A percentile compares a stretch with the other conserved stretches of the same genome.
Conservation (phyloP, 2,888 invertebrate genomes). For the Galeopsomyia nigrocyanea region DNA sequence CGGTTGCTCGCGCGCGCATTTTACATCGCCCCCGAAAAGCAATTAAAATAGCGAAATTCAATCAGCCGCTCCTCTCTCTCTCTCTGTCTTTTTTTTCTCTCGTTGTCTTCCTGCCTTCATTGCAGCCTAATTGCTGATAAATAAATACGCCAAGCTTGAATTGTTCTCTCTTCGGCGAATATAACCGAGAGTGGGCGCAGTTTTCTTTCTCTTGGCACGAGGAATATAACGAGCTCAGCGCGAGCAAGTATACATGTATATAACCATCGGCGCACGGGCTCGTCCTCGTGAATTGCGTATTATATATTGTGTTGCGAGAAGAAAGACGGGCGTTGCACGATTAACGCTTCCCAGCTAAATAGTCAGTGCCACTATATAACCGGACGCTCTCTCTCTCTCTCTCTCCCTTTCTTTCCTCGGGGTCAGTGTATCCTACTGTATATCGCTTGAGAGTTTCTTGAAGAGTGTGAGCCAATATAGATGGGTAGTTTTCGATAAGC, state of each 20-base stretch:
- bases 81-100: background rate
- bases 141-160: slow-evolving; percentile 40
- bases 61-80: slow-evolving; percentile 33
- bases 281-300: background rate
- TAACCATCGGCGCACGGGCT: background rate
- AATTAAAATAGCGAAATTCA: slow-evolving; percentile 49
- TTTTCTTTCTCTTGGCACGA: background rate
- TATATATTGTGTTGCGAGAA: no score
- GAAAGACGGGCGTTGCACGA: slow-evolving; percentile 27
- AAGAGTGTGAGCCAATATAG: slow-evolving; percentile 12
- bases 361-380: slow-evolving; percentile 33
- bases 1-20: no score
- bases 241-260: no score
- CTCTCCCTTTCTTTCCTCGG: slow-evolving; percentile 5
- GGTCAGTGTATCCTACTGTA: slow-evolving; percentile 33
- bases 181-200: slow-evolving; percentile 25
- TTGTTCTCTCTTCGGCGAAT: slow-evolving; percentile 28
- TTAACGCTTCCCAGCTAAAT: slow-evolving; percentile 39
- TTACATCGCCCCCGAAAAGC: slow-evolving; percentile 31
- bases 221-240: no score
- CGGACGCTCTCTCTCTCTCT: slow-evolving; percentile 6
- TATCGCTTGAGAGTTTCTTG: slow-evolving; percentile 11
- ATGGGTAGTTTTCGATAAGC: slow-evolving; percentile 39
- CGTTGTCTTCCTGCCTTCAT: background rate
- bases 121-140: slow-evolving; percentile 43